Percentiles rank a stretch among this genome's conserved stretches.
Evolutionary conservation across 2,797 vertebrate species (phyloP).

Genomic region (Cetoscarus ocellatus): DNA sequence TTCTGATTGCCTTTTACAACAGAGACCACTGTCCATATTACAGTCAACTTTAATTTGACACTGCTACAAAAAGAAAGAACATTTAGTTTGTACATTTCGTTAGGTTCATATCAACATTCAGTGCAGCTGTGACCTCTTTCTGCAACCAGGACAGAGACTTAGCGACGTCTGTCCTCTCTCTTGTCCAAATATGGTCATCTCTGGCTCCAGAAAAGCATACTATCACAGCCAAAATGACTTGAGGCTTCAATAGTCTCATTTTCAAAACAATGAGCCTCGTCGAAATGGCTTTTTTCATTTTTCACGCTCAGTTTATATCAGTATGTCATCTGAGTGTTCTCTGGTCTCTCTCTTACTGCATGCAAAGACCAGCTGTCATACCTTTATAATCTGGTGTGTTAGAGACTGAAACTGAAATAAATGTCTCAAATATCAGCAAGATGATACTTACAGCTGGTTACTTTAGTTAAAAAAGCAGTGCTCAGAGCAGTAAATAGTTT

Average conservation of each 20-base stretch:
- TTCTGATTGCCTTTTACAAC: not conserved
- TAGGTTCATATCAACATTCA: not conserved
- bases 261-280: not conserved
- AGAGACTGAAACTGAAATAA: not conserved
- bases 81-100: not conserved
- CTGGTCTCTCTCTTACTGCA: not conserved
- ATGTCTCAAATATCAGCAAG: not conserved
- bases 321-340: not conserved
- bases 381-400: too few species aligned
- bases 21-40: not conserved
- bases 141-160: not conserved
- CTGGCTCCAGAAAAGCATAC: not conserved
- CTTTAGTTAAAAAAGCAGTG: too few species aligned
- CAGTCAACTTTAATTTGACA: not conserved
- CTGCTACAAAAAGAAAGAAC: not conserved
- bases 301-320: not conserved
- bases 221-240: not conserved
- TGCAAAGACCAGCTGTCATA: not conserved
- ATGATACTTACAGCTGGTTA: not conserved
- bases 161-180: not conserved
- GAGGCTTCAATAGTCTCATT: too few species aligned
- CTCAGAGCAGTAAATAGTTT: not conserved
- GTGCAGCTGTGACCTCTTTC: not conserved
- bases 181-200: not conserved
- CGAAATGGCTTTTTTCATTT: not conserved